These are phyloP conservation scores for Thalassophryne amazonica DNA, from an alignment of 2,797 vertebrate species.

Conservation along the genomic window DNA sequence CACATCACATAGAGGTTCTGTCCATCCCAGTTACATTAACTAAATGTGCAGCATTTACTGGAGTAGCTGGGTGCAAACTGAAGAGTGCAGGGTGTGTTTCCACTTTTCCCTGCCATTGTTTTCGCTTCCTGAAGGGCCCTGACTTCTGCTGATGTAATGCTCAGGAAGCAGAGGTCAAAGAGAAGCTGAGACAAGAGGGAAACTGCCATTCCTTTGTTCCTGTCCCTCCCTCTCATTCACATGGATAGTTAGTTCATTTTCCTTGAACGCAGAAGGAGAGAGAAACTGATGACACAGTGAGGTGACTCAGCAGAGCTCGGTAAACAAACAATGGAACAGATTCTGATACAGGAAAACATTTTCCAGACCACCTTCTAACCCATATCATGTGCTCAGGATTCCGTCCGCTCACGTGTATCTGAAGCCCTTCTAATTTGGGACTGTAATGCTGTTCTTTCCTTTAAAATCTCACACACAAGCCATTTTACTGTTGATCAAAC, in stretches of 20 bases:
- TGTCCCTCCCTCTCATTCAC: constrained; percentile 26
- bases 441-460: no score
- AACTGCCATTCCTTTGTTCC: constrained; percentile 40
- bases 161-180: constrained; percentile 57
- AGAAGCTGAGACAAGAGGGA: constrained; percentile 52
- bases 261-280: constrained; percentile 17
- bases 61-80: not conserved
- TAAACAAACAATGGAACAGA: constrained; percentile 51
- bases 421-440: not conserved
- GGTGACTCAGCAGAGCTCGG: constrained; percentile 70
- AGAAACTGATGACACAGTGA: constrained; percentile 42
- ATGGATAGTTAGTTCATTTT: constrained; percentile 23
- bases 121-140: constrained; percentile 62
- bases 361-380: constrained; percentile 22
- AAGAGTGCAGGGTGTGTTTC: constrained; percentile 31
- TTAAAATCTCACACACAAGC: not conserved
- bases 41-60: not conserved
- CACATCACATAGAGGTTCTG: not conserved
- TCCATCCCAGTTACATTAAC: not conserved
- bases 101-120: constrained; percentile 76
- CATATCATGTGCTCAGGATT: constrained; percentile 31
- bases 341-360: constrained; percentile 48
- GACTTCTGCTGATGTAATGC: constrained; percentile 63
- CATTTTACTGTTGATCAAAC: not conserved
- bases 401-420: constrained; percentile 4